A percentile compares a stretch with the other conserved stretches of the same genome.
phyloP scores from a whole-genome alignment of 2,797 vertebrate genomes.

The Notoglanidium macrostoma region DNA sequence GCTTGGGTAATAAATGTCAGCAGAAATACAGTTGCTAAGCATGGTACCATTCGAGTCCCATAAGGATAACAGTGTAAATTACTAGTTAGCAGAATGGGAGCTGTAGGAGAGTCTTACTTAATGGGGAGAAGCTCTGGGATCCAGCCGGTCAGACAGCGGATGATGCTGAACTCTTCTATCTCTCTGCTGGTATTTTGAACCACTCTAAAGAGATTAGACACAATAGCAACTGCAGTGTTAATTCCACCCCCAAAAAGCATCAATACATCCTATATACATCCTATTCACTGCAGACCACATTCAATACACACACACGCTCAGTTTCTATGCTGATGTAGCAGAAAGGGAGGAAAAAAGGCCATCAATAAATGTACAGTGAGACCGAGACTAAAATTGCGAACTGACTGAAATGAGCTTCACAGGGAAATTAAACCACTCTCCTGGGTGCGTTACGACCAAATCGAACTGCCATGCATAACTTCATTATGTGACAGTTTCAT shows the following conservation, averaged over 20 bases:
- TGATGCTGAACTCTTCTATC: slow-evolving; percentile 84
- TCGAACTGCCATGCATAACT: slow-evolving; percentile 5
- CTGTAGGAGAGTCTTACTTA: slow-evolving; percentile 73
- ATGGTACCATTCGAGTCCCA: not conserved
- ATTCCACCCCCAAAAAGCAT: not conserved
- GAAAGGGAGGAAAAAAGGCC: not conserved
- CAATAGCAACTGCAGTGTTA: not conserved
- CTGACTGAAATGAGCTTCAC: not conserved
- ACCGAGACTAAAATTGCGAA: not conserved
- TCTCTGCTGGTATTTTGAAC: slow-evolving; percentile 70
- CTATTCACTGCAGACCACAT: not conserved
- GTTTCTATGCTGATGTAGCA: not conserved
- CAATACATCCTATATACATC: not conserved
- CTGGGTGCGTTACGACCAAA: not conserved
- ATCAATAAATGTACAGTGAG: not conserved
- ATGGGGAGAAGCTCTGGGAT: slow-evolving; percentile 85
- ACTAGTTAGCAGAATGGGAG: not conserved
- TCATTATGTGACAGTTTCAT: slow-evolving; percentile 30
- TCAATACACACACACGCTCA: not conserved
- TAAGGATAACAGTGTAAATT: not conserved
- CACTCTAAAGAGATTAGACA: slow-evolving; percentile 67
- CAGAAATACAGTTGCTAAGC: too few relatives aligned
- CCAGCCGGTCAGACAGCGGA: slow-evolving; percentile 90
- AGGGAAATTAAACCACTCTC: not conserved
- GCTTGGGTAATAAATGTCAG: too few relatives aligned